phyloP scores from a whole-genome alignment of 2,797 vertebrate genomes.

The Enteromius radiatus region DNA sequence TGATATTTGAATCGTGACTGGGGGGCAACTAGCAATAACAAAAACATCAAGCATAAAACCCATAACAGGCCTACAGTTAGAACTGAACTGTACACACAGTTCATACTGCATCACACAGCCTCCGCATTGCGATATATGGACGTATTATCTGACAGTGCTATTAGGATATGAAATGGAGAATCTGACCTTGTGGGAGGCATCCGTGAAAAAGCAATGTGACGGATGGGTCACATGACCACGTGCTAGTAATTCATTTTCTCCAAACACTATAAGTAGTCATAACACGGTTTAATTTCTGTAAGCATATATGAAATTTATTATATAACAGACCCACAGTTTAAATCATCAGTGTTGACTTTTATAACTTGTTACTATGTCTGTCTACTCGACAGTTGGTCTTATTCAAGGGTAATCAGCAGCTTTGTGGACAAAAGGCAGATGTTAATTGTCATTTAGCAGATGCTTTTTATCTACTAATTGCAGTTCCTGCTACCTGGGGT shows the following conservation, averaged over 20 bases:
- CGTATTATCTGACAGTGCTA: not conserved
- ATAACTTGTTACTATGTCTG: not conserved
- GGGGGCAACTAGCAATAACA: not conserved
- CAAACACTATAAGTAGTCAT: not conserved
- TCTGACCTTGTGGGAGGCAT: not conserved
- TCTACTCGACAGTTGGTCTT: not conserved
- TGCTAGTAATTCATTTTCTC: not conserved
- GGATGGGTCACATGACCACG: not conserved
- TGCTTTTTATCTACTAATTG: slow-evolving; percentile 22
- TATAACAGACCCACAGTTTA: too few species aligned
- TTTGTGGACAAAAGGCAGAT: slow-evolving; percentile 12
- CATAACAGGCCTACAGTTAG: too few species aligned
- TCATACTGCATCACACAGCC: not conserved
- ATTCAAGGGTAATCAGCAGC: not conserved
- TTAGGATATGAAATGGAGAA: not conserved
- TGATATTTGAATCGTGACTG: not conserved
- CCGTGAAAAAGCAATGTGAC: not conserved
- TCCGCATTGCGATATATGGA: not conserved
- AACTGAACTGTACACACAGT: not conserved
- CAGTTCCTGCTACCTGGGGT: not conserved
- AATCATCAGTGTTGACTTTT: not conserved
- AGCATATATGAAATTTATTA: not conserved
- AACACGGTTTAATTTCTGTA: not conserved
- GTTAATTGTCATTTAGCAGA: slow-evolving; percentile 20
- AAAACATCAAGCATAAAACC: not conserved